Conservation (phyloP, 2,888 invertebrate species). For the Julus scandinavius region DNA sequence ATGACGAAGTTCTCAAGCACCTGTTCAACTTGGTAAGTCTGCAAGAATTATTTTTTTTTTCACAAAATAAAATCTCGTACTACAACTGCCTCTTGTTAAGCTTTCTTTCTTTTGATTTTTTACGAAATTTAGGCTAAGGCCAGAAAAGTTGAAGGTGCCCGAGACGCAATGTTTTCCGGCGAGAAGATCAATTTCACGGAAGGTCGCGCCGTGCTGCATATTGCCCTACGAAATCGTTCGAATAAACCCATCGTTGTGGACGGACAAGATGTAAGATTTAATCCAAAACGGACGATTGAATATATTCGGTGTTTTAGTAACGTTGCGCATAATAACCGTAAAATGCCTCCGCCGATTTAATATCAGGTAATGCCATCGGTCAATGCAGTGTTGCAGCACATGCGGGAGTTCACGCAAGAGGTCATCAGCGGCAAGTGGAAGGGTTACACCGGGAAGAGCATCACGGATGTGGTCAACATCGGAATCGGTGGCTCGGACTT, state of each 20-base stretch:
- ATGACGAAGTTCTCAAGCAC: slow-evolving; percentile 77
- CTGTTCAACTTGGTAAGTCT: slow-evolving; percentile 82
- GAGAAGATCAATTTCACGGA: slow-evolving; percentile 98
- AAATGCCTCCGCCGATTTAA: no score
- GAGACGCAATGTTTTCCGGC: slow-evolving; percentile 93
- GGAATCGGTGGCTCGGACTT: slow-evolving; percentile 99
- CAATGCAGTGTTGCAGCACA: slow-evolving; percentile 89
- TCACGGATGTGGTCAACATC: slow-evolving; percentile 98
- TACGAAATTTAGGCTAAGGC: slow-evolving; percentile 71
- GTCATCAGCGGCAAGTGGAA: slow-evolving; percentile 74
- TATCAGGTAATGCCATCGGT: slow-evolving; percentile 82
- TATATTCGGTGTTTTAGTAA: no score
- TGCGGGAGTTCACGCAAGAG: slow-evolving; percentile 89
- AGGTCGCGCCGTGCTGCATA: slow-evolving; percentile 92
- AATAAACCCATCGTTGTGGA: slow-evolving; percentile 83
- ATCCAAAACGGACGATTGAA: not conserved
- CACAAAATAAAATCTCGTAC: not conserved
- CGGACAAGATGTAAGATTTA: slow-evolving; percentile 80
- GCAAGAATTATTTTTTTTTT: not conserved
- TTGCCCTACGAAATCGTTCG: slow-evolving; percentile 88
- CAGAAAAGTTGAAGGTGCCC: slow-evolving; percentile 83
- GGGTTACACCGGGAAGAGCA: slow-evolving; percentile 89
- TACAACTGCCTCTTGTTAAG: not conserved
- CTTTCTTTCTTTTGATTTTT: not conserved
- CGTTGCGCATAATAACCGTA: no score